Base-by-base conservation (phyloP, 1,140 invertebrate species). In the Zaprionus ghesquierei region DNA sequence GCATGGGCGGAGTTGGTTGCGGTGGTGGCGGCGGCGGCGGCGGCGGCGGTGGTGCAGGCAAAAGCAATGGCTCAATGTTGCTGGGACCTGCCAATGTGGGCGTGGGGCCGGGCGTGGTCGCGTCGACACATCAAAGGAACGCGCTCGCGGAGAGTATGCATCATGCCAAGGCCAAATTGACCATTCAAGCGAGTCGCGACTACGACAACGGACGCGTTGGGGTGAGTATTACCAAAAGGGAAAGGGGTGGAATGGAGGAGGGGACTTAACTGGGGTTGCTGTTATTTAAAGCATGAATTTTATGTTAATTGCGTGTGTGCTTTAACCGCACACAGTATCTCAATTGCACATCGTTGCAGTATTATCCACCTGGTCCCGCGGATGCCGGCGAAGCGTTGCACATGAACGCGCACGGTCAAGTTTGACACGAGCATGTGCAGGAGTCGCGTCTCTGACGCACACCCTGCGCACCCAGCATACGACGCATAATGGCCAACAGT, bases 141-240 rank as follows among this genome's bases (percentile, higher is more conserved):
- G 94, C 95, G 12, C 92, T 98, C 27, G 94, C 95, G 46, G 96
- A 97, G 79, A 97, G 96, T n/a, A 96, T 98, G 94, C 96, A 96
- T 92, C 96, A 96, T 92, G 95, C 96, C 31, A 98, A 98, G 93
- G 96, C 97, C 27, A 94, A 96, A 87, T 92, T 98, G 77, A 97
- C 96, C 70, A 94, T 97, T 84, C 94, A 95, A 73, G 94, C 95
- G 84, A 93, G 95, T 90, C 93, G 95, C 92, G 94, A 96, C 93
- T 95, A 95, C 93, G 93, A 96, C 93, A 94, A 95, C 91, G 94
- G 95, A 92, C 93, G 95, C 93, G 94, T 95, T 23, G 91, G 91
- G 82, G 91, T 92, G 55, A 86, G 90, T 82, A 69, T 12, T 25
- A 8, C 15, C 18, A 49, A 35, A 27, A 13, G 20, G 27, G 15